A percentile compares a stretch with the other conserved stretches of the same genome.
Conservation (phyloP, 2,888 invertebrate genomes). For the Argyresthia goedartella region DNA sequence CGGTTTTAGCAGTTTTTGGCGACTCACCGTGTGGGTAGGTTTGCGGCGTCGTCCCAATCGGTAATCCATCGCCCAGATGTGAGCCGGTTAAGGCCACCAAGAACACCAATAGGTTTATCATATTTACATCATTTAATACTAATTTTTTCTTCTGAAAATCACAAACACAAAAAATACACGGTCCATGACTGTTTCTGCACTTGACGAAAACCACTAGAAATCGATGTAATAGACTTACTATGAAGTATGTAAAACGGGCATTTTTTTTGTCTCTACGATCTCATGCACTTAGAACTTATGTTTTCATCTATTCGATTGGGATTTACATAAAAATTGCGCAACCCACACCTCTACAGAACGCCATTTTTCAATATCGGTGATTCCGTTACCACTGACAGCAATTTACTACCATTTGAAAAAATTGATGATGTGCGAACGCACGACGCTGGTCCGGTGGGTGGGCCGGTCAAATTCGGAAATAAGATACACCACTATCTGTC, state of each 20-base stretch:
- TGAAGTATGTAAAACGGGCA: conserved; percentile 34
- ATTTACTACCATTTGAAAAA: neutral
- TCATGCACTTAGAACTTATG: conserved; percentile 37
- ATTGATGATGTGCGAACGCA: too few relatives aligned
- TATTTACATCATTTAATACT: conserved; percentile 44
- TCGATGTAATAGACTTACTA: conserved; percentile 32
- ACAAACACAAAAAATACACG: conserved; percentile 66
- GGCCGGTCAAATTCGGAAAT: too few relatives aligned
- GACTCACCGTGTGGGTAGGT: conserved; percentile 61
- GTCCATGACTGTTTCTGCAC: conserved; percentile 57
- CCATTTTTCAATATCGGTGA: conserved; percentile 53
- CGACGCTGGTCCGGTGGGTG: too few relatives aligned
- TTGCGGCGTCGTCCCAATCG: conserved; percentile 56
- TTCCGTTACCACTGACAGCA: conserved; percentile 15
- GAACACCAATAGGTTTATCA: conserved; percentile 57
- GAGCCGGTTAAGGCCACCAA: conserved; percentile 58
- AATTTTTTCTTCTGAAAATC: conserved; percentile 57
- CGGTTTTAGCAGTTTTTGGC: neutral
- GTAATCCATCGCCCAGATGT: conserved; percentile 52
- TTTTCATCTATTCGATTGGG: conserved; percentile 46
- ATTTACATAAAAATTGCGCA: conserved; percentile 70
- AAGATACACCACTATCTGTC: too few relatives aligned
- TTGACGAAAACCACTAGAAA: conserved; percentile 31
- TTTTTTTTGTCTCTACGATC: conserved; percentile 32
- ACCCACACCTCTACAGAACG: conserved; percentile 66